These are phyloP conservation scores for Stenichneumon culpator DNA, from an alignment of 2,888 invertebrate genomes.

Conservation along the genomic window DNA sequence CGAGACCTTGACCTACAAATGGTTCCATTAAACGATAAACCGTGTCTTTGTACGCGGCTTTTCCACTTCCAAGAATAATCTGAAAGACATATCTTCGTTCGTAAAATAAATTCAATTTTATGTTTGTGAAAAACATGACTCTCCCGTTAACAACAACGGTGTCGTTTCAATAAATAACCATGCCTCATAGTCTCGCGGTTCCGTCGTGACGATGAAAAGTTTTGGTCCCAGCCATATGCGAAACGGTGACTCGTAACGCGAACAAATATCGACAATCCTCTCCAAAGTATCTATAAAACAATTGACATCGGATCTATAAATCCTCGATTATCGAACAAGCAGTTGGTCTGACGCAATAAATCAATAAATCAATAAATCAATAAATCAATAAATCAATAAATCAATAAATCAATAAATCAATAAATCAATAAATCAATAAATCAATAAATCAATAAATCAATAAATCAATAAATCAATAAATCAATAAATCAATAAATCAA, in stretches of 20 bases:
- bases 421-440: too few species aligned
- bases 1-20: constrained; percentile 72
- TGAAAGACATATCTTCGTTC: constrained; percentile 29
- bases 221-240: constrained; percentile 74
- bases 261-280: constrained; percentile 57
- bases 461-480: too few species aligned
- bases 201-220: constrained; percentile 69
- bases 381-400: too few species aligned
- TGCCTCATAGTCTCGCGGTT: constrained; percentile 73
- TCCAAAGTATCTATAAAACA: constrained; percentile 66
- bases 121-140: not conserved
- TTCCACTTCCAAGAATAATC: constrained; percentile 70
- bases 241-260: constrained; percentile 66
- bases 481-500: too few species aligned
- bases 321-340: not conserved
- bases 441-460: too few species aligned
- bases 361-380: too few species aligned
- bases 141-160: not conserved
- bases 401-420: too few species aligned
- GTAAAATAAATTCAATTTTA: not conserved
- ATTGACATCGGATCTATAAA: not conserved
- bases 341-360: too few species aligned
- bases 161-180: not conserved
- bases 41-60: constrained; percentile 71
- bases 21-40: constrained; percentile 72